Evolutionary conservation across 2,888 invertebrate species (phyloP).

Genomic region (Deilephila elpenor): DNA sequence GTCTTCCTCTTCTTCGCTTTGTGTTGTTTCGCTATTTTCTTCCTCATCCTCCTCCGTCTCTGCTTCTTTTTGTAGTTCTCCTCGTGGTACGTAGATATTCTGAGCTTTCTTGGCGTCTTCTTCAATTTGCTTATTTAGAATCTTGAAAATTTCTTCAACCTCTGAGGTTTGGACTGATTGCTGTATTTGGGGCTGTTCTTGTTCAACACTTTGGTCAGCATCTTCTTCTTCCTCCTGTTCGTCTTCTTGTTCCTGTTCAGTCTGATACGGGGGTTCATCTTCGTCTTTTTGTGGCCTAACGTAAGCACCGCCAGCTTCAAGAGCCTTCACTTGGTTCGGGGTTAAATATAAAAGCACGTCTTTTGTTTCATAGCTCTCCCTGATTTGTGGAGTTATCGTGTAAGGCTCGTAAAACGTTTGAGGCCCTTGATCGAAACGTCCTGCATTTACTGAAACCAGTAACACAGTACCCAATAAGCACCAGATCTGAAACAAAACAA

Average conservation of each 20-base stretch:
- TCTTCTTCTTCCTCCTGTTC: conserved; percentile 37
- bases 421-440: conserved; percentile 53
- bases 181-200: too few relatives aligned
- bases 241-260: conserved; percentile 39
- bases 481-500: conserved; percentile 59
- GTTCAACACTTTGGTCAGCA: conserved; percentile 37
- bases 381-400: conserved; percentile 37
- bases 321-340: conserved; percentile 64
- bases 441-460: conserved; percentile 49
- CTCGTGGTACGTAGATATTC: conserved; percentile 10
- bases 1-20: conserved; percentile 27
- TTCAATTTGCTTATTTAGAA: conserved; percentile 38
- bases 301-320: conserved; percentile 58
- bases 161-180: conserved; percentile 25
- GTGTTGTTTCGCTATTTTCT: conserved; percentile 15
- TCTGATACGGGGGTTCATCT: conserved; percentile 38
- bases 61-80: conserved; percentile 34
- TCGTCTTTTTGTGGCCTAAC: conserved; percentile 46
- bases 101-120: conserved; percentile 6
- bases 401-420: conserved; percentile 53
- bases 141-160: conserved; percentile 40
- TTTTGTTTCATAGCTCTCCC: conserved; percentile 53
- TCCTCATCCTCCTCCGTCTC: conserved; percentile 17
- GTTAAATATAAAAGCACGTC: conserved; percentile 71
- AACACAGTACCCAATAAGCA: conserved; percentile 49